phyloP scores from a whole-genome alignment of 2,797 vertebrate species.

The Enteromius viviparus region DNA sequence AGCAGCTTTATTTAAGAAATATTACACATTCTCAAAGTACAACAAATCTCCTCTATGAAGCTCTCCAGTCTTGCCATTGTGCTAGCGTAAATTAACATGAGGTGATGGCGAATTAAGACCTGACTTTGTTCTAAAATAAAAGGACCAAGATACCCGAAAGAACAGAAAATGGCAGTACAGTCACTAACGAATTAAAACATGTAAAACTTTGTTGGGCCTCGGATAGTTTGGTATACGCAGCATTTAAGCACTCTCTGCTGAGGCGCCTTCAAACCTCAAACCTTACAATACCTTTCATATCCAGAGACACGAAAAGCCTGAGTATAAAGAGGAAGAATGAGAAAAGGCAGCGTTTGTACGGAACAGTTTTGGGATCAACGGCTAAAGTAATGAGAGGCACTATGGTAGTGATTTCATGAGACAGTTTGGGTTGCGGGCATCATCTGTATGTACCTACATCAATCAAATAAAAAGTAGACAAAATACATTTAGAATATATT shows the following conservation, averaged over 20 bases:
- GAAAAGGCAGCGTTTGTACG: constrained; percentile 27
- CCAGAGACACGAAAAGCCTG: constrained; percentile 43
- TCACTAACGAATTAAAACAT: neutral
- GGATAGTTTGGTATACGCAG: constrained; percentile 2
- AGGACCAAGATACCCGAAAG: neutral
- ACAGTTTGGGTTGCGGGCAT: neutral
- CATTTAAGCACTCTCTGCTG: neutral
- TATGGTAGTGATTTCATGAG: constrained; percentile 32
- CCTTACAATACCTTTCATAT: constrained; percentile 46
- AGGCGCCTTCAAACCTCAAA: constrained; percentile 15
- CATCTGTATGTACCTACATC: constrained; percentile 6
- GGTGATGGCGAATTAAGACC: constrained; percentile 56
- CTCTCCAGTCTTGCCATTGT: constrained; percentile 71
- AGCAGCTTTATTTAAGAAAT: constrained; percentile 84
- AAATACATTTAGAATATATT: constrained; percentile 54
- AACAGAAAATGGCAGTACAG: neutral
- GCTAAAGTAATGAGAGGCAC: constrained; percentile 41
- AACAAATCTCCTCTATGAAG: constrained; percentile 60
- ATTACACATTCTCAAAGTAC: constrained; percentile 80
- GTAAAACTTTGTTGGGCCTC: neutral
- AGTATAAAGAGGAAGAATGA: constrained; percentile 35
- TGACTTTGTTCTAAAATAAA: constrained; percentile 52
- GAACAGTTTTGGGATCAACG: neutral
- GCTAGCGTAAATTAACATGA: constrained; percentile 69
- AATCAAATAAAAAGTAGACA: constrained; percentile 33